Base-by-base conservation (phyloP, 1,140 invertebrate species). In the Caerostris extrusa region DNA sequence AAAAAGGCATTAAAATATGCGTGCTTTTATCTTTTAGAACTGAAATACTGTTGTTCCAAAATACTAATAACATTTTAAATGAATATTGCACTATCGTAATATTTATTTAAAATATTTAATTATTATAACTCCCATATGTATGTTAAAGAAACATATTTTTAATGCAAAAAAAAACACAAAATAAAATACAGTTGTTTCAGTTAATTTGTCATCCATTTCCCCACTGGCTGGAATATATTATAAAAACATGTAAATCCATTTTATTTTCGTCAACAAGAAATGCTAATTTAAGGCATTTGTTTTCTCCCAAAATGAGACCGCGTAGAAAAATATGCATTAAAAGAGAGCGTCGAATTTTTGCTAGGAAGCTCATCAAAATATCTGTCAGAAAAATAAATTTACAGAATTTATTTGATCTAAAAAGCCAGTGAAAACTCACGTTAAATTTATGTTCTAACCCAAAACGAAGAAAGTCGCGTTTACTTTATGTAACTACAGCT, bases 391-490 rank as follows among this genome's bases (percentile, higher is more conserved):
- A 77, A 77, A 77, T 77, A 77, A 71, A 77, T 77, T 53, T 50
- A 4, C 10, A 10, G 71, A 50, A 77, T 77, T 77, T 77, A 50
- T 77, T 77, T 77, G 12, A 77, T 77, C 10, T 77, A 77, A 50
- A n/a, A n/a, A 34, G 69, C 8, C 10, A 10, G 34, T 77, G 71
- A 77, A 77, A 53, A 12, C 34, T 10, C 19, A 5, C 34, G 6
- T 50, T 50, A 77, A 77, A 77, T 77, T 77, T 77, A 77, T 77
- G 71, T 77, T 77, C 7, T 77, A 77, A 53, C 71, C 71, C 71
- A 14, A 77, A 77, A 77, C 71, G 71, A 53, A 77, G 10, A 17
- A 67, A 67, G 61, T n/a, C 14, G 0, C 34, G 50, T 53, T 5
- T 34, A 77, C 12, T 34, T 34, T 50, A 77, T 50, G 50, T 50